Conservation (phyloP, 2,797 vertebrate species). For the Miichthys miiuy region DNA sequence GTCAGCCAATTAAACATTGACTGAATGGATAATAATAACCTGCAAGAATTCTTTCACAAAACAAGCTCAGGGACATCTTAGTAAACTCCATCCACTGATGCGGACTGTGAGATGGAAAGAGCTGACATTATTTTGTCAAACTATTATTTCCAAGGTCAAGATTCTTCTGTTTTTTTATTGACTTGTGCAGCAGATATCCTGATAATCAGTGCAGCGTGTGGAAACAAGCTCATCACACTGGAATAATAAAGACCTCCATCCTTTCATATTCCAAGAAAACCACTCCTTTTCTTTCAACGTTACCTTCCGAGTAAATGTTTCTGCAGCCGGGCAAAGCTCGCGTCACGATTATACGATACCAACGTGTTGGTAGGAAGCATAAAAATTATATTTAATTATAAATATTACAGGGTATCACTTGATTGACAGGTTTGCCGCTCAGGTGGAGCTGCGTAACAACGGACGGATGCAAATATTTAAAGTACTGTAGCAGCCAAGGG, state of each 20-base stretch:
- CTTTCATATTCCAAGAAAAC: not conserved
- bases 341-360: not conserved
- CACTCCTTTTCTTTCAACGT: not conserved
- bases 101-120: not conserved
- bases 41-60: not conserved
- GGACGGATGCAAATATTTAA: constrained; percentile 31
- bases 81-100: not conserved
- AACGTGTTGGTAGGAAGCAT: not conserved
- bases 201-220: not conserved
- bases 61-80: not conserved
- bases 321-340: not conserved
- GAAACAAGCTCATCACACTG: not conserved
- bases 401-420: constrained; percentile 6
- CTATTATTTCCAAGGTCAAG: too few species aligned
- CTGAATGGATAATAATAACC: not conserved
- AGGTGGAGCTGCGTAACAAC: not conserved
- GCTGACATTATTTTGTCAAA: not conserved
- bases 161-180: not conserved
- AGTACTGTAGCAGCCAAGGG: not conserved
- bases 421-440: not conserved
- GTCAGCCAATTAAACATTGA: not conserved
- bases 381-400: not conserved
- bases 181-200: not conserved
- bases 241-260: not conserved
- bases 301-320: not conserved